These are phyloP conservation scores for Myotis myotis DNA, from an alignment of 2,797 vertebrate species.

Conservation along the genomic window DNA sequence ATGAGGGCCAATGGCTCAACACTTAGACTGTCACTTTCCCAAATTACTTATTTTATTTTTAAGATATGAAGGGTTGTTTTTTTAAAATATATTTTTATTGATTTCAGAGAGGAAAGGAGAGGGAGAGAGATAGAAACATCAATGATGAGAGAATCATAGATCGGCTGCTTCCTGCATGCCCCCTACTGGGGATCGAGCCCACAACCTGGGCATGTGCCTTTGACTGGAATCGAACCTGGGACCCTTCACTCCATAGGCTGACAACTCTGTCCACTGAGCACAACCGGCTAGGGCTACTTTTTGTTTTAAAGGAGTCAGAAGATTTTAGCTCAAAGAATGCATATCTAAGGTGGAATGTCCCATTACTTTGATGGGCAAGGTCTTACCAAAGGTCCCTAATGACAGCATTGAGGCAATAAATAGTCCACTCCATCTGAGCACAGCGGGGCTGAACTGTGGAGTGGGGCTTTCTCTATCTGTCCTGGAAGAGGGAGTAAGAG, in stretches of 20 bases:
- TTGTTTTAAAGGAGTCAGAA: constrained; percentile 1
- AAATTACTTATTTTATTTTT: background rate
- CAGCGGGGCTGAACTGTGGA: background rate
- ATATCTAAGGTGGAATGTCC: background rate
- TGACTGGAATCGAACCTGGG: no score
- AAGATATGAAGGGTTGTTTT: no score
- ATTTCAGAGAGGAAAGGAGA: no score
- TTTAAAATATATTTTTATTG: no score
- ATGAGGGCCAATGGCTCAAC: background rate
- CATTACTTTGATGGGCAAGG: background rate
- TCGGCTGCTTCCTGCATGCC: no score
- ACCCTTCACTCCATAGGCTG: no score
- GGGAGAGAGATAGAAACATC: no score
- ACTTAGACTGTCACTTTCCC: background rate
- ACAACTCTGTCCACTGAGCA: no score
- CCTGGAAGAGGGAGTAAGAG: background rate
- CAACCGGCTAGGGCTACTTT: background rate
- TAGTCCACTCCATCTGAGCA: background rate
- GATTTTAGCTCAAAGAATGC: background rate
- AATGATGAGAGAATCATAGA: no score
- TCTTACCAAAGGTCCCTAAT: background rate
- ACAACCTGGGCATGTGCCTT: no score
- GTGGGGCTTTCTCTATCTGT: background rate
- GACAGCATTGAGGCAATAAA: background rate
- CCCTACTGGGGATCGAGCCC: no score